Evolutionary conservation across 2,113 vertebrate genomes (phyloP), one percentile per base, ranked within the genome.

Genomic region (Melozone crissalis): DNA sequence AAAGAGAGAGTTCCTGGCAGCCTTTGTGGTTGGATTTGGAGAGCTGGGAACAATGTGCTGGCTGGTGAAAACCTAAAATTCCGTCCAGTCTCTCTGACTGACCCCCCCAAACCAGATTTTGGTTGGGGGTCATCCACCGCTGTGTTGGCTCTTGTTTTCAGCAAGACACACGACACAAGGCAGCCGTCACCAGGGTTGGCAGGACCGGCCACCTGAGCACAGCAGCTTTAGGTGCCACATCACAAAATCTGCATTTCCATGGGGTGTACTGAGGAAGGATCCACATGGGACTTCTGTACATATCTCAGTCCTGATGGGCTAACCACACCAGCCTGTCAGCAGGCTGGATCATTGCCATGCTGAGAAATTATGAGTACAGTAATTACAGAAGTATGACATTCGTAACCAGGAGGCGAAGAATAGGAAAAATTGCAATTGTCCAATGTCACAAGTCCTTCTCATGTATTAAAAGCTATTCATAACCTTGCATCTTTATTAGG

Each of bases 121-220:
- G 33, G 27, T 6, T 22, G 14, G 17, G 37, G 39, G 39, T 39
- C 39, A 39, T 10, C 39, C 39, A 39, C 39, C 39, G 12, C 37
- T 33, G 33, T 49, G 37, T 5, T 52, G 41, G 15, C 22, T 80
- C 71, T 84, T 58, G 9, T 54, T 92, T 86, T 59, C 46, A 43
- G 21, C 0, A 7, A 68, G 28, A 41, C 15, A 44, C 30, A 2
- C 0, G 1, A 90, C 87, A 91, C 0, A 0, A 72, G 86, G 76
- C 1, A 2, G 27, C 14, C 0, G 0, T 6, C 0, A 0, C 43
- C 44, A 13, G 11, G 21, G 7, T 18, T 62, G 84, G 2, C 15
- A 51, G 43, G 54, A 47, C 33, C 0, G 0, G 28, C 41, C 49
- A 35, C 33, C 35, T 30, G 12, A 90, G 61, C 57, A 26, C 59